A percentile compares a stretch with the other conserved stretches of the same genome.
phyloP scores from a whole-genome alignment of 2,888 invertebrate species.

The Amiota communis region DNA sequence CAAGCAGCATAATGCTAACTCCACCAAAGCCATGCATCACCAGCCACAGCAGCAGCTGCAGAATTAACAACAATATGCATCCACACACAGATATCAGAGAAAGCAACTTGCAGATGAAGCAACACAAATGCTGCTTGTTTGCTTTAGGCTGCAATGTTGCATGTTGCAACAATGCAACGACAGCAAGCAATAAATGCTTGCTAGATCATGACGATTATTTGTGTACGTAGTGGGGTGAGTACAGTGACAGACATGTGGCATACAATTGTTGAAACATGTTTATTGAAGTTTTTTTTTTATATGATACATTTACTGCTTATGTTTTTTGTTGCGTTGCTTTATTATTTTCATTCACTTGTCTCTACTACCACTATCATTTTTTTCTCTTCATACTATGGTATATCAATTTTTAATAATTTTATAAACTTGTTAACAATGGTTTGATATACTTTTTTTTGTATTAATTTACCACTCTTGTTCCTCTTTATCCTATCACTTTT shows the following conservation, averaged over 20 bases:
- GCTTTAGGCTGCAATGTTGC: slow-evolving; percentile 26
- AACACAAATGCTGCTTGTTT: slow-evolving; percentile 10
- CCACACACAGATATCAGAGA: background rate
- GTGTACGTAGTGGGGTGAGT: background rate
- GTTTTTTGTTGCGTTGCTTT: background rate
- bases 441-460: too few relatives aligned
- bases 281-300: background rate
- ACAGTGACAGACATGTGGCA: background rate
- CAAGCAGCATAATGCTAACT: background rate
- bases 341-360: background rate
- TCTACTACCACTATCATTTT: background rate
- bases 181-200: background rate
- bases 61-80: background rate
- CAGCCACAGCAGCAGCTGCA: background rate
- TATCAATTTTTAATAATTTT: too few relatives aligned
- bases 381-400: too few relatives aligned
- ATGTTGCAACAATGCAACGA: slow-evolving; percentile 17
- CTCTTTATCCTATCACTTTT: too few relatives aligned
- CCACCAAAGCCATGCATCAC: background rate
- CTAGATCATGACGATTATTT: background rate
- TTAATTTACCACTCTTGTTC: too few relatives aligned
- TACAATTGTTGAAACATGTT: slow-evolving; percentile 1
- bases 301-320: background rate
- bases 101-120: too few relatives aligned
- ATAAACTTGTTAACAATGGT: too few relatives aligned